phyloP scores from a whole-genome alignment of 1,140 invertebrate genomes.

The Grapholita molesta region DNA sequence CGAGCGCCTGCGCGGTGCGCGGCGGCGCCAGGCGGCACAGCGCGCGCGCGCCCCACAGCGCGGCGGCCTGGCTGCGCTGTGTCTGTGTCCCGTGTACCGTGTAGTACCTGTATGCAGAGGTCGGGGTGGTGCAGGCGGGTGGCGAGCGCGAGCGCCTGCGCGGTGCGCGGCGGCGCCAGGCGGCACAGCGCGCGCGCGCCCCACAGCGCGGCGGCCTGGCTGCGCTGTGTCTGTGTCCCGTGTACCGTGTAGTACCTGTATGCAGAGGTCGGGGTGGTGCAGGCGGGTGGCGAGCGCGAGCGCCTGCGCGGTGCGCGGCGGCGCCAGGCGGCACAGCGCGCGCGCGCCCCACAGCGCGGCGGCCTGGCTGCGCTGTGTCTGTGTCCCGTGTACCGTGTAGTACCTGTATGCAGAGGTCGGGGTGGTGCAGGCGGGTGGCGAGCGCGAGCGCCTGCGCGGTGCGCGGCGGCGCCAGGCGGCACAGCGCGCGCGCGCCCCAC shows the following conservation, averaged over 20 bases:
- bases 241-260: slow-evolving; percentile 63
- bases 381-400: background rate
- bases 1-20: too few species aligned
- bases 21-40: background rate
- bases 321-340: slow-evolving; percentile 84
- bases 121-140: too few species aligned
- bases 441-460: slow-evolving; percentile 81
- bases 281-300: slow-evolving; percentile 81
- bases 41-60: background rate
- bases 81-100: too few species aligned
- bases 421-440: slow-evolving; percentile 80
- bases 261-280: slow-evolving; percentile 79
- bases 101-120: too few species aligned
- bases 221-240: too few species aligned
- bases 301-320: slow-evolving; percentile 79
- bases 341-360: too few species aligned
- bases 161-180: too few species aligned
- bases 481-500: too few species aligned
- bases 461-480: slow-evolving; percentile 80
- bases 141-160: too few species aligned
- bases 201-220: too few species aligned
- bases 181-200: too few species aligned
- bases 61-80: background rate
- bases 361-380: too few species aligned
- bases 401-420: slow-evolving; percentile 80